Percentiles rank a stretch among this genome's conserved stretches.
phyloP scores from a whole-genome alignment of 2,797 vertebrate genomes.

The Meriones psammophilus region DNA sequence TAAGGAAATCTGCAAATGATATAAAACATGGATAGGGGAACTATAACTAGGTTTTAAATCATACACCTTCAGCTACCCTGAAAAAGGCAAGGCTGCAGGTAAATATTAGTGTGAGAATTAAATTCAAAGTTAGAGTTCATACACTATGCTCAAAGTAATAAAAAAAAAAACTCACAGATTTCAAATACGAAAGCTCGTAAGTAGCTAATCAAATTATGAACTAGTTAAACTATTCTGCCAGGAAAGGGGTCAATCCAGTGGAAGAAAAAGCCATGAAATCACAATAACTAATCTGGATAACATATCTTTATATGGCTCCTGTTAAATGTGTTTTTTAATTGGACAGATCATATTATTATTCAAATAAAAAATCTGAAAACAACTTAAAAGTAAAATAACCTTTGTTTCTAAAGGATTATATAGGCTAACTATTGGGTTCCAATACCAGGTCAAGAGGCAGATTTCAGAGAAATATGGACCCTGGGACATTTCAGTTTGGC shows the following conservation, averaged over 20 bases:
- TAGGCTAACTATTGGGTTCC: neutral
- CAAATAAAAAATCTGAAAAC: slow-evolving; percentile 30
- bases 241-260: slow-evolving; percentile 71
- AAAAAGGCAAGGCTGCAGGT: slow-evolving; percentile 72
- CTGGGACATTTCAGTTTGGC: neutral
- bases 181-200: slow-evolving; percentile 73
- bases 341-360: slow-evolving; percentile 57
- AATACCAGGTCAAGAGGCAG: neutral
- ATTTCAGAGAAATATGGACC: slow-evolving; percentile 44
- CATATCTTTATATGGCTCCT: slow-evolving; percentile 29
- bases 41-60: slow-evolving; percentile 71
- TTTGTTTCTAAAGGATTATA: neutral
- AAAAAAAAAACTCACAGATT: slow-evolving; percentile 42
- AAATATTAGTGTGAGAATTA: slow-evolving; percentile 82
- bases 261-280: slow-evolving; percentile 57
- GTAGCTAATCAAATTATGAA: slow-evolving; percentile 72
- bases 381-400: slow-evolving; percentile 55
- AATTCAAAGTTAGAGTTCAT: slow-evolving; percentile 76
- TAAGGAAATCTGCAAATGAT: slow-evolving; percentile 68
- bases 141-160: neutral
- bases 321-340: slow-evolving; percentile 55
- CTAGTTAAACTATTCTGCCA: slow-evolving; percentile 66
- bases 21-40: slow-evolving; percentile 77
- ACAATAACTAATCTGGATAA: slow-evolving; percentile 49
- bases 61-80: slow-evolving; percentile 74